phyloP scores from a whole-genome alignment of 2,888 invertebrate species.

The Byasa hedistus region DNA sequence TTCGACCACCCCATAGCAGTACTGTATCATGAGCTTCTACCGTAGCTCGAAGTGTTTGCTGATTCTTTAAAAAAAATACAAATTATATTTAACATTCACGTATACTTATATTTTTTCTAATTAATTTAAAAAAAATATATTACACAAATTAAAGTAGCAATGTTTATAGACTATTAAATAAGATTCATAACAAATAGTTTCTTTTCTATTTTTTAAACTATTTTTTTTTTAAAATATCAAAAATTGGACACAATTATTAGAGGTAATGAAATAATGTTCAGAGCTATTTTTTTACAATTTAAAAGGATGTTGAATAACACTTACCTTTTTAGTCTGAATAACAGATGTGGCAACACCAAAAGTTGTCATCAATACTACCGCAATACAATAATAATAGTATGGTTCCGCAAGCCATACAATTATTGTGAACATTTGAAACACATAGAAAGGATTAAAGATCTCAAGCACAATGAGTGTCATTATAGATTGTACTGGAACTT shows the following conservation, averaged over 20 bases:
- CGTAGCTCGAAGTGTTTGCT: constrained; percentile 92
- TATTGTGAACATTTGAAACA: constrained; percentile 96
- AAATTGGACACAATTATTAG: too few species aligned
- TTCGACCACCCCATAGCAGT: constrained; percentile 51
- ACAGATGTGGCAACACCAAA: constrained; percentile 91
- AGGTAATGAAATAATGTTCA: too few species aligned
- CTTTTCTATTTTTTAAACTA: too few species aligned
- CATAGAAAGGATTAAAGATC: constrained; percentile 96
- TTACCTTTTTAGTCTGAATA: constrained; percentile 89
- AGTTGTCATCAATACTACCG: constrained; percentile 90
- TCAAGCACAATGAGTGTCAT: constrained; percentile 87
- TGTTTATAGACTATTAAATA: too few species aligned
- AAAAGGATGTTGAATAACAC: not conserved
- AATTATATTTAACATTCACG: constrained; percentile 8
- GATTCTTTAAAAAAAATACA: constrained; percentile 82
- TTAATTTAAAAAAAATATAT: not conserved
- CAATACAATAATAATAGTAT: constrained; percentile 93
- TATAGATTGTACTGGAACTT: constrained; percentile 87
- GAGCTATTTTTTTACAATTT: too few species aligned
- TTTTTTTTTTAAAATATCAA: too few species aligned
- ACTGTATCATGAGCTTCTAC: constrained; percentile 87
- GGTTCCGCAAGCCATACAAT: constrained; percentile 93
- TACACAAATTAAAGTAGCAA: too few species aligned
- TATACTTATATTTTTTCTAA: not conserved
- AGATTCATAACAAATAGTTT: too few species aligned